Base-by-base conservation (phyloP, 2,888 invertebrate genomes). In the Beris chalybata region DNA sequence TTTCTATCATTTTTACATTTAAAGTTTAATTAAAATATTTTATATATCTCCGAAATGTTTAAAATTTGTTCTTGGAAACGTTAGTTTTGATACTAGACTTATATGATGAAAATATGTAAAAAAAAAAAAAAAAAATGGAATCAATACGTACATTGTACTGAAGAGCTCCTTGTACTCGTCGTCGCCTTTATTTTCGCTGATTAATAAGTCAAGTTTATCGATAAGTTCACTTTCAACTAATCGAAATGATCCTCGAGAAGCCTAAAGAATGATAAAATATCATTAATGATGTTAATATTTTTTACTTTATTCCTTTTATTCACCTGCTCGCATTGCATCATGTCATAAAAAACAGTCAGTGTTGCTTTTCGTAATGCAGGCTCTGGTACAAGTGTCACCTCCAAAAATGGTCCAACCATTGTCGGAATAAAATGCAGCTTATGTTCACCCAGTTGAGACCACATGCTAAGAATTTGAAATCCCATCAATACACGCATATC, bases 401-500 rank as follows among this genome's bases (percentile, higher is more conserved):
- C 94, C 50, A 97, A 84, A 73, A 97, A 91, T 0, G 95, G 95
- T 0, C 95, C 95, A 6, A 97, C 95, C 86, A 97, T 93, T 0
- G 91, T 90, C 0, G 95, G 95, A 71, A 97, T 92, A 73, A 97
- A 91, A 77, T 93, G 89, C 3, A 93, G 83, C 77, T 95, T 95
- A 50, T 93, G 89, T 63, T 92, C 89, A 84, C 92, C 94, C 69
- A 96, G 83, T 74, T 92, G 89, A 32, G 91, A 91, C 96, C 96
- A 97, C 82, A 94, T 92, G 29, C 92, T 90, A 9, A 96, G 83
- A 71, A 97, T 92, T 76, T 95, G 93, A 76, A 93, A 89, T 32
- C 95, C 96, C 87, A 97, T 95, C 13, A 91, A 84, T 3, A 95
- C 93, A 64, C 97, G 85, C 95, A 96, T 93, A 75, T 95, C 93